Evolutionary conservation across 2,797 vertebrate genomes (phyloP).

Genomic region (Urosaurus nigricauda): DNA sequence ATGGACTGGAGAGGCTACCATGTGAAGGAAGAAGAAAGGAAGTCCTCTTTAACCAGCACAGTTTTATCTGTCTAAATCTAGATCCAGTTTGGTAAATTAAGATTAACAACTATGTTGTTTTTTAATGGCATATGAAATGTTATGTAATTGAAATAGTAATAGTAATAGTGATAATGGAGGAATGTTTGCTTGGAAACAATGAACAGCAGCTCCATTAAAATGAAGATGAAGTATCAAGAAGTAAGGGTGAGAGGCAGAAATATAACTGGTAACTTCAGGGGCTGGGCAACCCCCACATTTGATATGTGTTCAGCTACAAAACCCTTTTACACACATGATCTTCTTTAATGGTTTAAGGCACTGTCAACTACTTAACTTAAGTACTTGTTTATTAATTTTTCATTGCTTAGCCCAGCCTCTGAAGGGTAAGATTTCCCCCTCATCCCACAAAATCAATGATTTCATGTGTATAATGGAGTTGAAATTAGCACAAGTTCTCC

Average conservation of each 20-base stretch:
- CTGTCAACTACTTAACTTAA: constrained; percentile 44
- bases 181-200: not conserved
- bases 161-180: not conserved
- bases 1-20: no score
- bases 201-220: no score
- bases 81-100: not conserved
- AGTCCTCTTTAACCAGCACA: no score
- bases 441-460: constrained; percentile 56
- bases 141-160: not conserved
- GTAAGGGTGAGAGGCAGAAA: not conserved
- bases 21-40: no score
- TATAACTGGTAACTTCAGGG: not conserved
- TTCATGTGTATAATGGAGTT: constrained; percentile 59
- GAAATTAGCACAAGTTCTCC: constrained; percentile 46
- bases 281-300: not conserved
- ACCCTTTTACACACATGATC: constrained; percentile 39
- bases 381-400: constrained; percentile 50
- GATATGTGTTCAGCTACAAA: not conserved
- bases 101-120: not conserved
- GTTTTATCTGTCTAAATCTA: no score
- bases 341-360: constrained; percentile 23
- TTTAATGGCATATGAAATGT: not conserved
- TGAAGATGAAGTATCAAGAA: not conserved
- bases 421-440: constrained; percentile 47
- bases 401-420: constrained; percentile 56